A percentile compares a stretch with the other conserved stretches of the same genome.
Conservation (phyloP, 1,140 invertebrate genomes). For the Meloidogyne chitwoodi region DNA sequence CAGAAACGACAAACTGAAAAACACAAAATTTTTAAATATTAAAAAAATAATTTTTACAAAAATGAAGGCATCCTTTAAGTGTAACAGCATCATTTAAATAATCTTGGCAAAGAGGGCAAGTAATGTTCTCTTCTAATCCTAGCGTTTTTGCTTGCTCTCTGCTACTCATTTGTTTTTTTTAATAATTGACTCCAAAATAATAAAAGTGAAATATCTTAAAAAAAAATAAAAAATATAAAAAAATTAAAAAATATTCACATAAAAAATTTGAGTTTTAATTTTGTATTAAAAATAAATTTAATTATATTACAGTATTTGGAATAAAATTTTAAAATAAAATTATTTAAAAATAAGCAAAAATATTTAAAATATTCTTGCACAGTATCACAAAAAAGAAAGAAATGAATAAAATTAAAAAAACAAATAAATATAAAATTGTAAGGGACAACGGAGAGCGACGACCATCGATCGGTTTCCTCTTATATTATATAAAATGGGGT, state of each 20-base stretch:
- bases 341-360: background rate
- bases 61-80: conserved; percentile 26
- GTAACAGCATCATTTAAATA: conserved; percentile 27
- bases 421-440: background rate
- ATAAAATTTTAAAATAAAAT: background rate
- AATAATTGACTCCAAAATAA: too few relatives aligned
- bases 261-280: too few relatives aligned
- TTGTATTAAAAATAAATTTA: too few relatives aligned
- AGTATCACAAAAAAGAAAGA: background rate
- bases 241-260: too few relatives aligned
- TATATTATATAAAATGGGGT: background rate
- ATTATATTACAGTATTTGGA: background rate
- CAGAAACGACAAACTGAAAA: conserved; percentile 25
- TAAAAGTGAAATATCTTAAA: background rate
- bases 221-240: background rate
- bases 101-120: conserved; percentile 15
- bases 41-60: conserved; percentile 19
- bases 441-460: background rate
- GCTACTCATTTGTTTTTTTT: background rate
- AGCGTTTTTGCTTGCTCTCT: background rate
- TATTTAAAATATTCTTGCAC: background rate
- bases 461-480: background rate
- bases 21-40: background rate
- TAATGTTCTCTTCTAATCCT: conserved; percentile 16
- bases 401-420: background rate